phyloP scores from a whole-genome alignment of 2,113 vertebrate genomes.

The Anoplopoma fimbria region DNA sequence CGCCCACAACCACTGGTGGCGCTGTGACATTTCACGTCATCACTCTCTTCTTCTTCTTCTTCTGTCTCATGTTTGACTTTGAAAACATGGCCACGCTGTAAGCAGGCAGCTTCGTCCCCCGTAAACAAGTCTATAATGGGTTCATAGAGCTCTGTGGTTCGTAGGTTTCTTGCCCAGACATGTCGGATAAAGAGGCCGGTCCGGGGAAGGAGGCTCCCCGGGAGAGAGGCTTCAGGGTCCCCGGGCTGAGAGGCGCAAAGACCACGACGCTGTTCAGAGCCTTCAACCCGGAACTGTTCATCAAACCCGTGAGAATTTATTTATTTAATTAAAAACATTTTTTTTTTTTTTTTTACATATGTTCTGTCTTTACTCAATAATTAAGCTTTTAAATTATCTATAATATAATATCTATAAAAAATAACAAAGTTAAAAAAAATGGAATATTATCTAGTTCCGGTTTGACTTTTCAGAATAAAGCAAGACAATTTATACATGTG shows the following conservation, averaged over 20 bases:
- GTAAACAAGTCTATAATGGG: too few species aligned
- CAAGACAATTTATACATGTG: not conserved
- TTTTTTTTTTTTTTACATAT: too few species aligned
- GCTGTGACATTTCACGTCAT: slow-evolving; percentile 16
- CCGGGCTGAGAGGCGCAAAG: slow-evolving; percentile 86
- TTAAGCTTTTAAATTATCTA: too few species aligned
- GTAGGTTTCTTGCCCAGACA: slow-evolving; percentile 50
- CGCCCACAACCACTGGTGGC: slow-evolving; percentile 18
- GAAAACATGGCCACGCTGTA: slow-evolving; percentile 6
- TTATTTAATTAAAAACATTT: too few species aligned
- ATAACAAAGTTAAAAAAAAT: too few species aligned
- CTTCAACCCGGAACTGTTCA: slow-evolving; percentile 97
- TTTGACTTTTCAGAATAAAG: not conserved
- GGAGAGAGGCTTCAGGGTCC: slow-evolving; percentile 79
- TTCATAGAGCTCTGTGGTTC: rapidly evolving
- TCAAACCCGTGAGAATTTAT: slow-evolving; percentile 97
- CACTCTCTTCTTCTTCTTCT: not conserved
- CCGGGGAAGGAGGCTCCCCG: slow-evolving; percentile 69
- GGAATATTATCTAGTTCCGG: not conserved
- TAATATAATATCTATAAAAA: too few species aligned
- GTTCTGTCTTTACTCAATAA: not conserved
- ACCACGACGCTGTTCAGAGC: slow-evolving; percentile 94
- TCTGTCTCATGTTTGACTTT: slow-evolving; percentile 10
- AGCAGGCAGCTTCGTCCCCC: too few species aligned
- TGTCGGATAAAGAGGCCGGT: slow-evolving; percentile 84